Percentiles rank a stretch among this genome's conserved stretches.
Evolutionary conservation across 2,113 vertebrate species (phyloP).

Genomic region (Melanerpes aurifrons): DNA sequence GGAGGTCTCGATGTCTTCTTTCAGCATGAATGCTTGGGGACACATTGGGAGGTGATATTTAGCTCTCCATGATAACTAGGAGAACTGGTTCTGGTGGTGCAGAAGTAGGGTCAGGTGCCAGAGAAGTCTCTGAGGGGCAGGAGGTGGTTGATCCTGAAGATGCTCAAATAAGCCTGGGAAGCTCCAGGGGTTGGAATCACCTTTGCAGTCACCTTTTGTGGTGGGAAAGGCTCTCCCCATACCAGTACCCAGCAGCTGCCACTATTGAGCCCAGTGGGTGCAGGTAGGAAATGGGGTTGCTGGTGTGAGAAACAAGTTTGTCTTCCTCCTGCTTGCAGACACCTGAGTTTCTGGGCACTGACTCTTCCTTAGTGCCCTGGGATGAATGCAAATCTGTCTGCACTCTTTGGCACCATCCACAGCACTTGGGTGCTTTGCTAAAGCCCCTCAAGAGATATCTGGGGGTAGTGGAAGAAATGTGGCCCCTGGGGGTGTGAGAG

Average conservation of each 20-base stretch:
- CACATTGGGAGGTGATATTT: fast-evolving
- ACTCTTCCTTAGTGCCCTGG: background rate
- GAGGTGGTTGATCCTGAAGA: background rate
- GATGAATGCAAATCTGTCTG: background rate
- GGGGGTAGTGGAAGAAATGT: fast-evolving
- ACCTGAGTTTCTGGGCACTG: background rate
- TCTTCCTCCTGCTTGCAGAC: background rate
- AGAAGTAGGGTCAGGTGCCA: background rate
- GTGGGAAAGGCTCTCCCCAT: background rate
- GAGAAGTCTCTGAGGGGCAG: background rate
- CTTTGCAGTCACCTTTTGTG: background rate
- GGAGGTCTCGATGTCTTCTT: background rate
- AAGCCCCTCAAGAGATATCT: background rate
- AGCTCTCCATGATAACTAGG: background rate
- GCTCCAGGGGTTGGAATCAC: background rate
- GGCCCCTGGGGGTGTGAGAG: background rate
- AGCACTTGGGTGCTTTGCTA: fast-evolving
- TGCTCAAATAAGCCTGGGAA: background rate
- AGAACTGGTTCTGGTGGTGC: background rate
- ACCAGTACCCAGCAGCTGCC: background rate
- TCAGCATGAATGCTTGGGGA: background rate
- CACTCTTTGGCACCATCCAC: background rate
- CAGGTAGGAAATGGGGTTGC: background rate
- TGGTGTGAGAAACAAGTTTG: fast-evolving
- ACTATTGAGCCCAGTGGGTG: fast-evolving